phyloP scores from a whole-genome alignment of 2,113 vertebrate genomes.

The Arvicanthis niloticus region DNA sequence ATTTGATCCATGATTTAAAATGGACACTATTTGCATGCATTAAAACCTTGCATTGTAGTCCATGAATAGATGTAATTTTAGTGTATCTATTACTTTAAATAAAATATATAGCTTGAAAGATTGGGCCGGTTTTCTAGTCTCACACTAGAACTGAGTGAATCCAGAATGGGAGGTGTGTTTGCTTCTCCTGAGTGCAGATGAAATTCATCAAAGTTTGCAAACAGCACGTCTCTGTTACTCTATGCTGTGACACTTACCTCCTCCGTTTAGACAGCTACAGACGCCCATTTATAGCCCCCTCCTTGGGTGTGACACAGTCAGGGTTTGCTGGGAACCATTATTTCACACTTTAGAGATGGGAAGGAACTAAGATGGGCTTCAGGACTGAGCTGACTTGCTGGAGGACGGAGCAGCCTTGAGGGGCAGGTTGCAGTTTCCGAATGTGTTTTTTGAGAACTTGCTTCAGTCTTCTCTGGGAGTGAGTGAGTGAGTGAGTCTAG shows the following conservation, averaged over 20 bases:
- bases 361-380: background rate
- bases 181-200: constrained; percentile 10
- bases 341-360: background rate
- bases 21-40: background rate
- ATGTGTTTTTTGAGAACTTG: constrained; percentile 26
- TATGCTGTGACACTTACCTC: constrained; percentile 12
- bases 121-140: background rate
- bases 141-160: background rate
- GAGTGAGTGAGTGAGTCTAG: background rate
- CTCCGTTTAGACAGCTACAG: constrained; percentile 1
- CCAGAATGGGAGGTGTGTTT: background rate
- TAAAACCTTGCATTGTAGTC: background rate
- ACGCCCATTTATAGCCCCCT: background rate
- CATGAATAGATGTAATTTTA: background rate
- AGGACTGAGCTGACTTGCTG: background rate
- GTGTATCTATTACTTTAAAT: background rate
- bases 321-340: background rate
- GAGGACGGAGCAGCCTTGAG: background rate
- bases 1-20: background rate
- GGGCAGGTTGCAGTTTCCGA: background rate
- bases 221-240: background rate
- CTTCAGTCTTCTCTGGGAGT: background rate
- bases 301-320: background rate
- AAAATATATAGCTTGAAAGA: background rate
- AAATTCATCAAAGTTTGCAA: constrained; percentile 18